Base-by-base conservation (phyloP, 2,888 invertebrate genomes). In the Erebia palarica region DNA sequence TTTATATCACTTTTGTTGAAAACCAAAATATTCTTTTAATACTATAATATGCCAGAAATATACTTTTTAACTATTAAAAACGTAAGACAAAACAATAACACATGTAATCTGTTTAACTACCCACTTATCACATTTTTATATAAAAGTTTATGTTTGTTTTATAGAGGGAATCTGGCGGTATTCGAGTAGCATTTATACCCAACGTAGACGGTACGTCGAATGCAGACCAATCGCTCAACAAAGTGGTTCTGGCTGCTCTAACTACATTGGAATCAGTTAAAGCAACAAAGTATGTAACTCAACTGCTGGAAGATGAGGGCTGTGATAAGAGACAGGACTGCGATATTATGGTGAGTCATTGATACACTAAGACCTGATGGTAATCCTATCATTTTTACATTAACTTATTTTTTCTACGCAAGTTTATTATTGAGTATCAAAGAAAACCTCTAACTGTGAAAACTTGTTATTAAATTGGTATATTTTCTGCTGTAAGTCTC, bases 171-270 rank as follows among this genome's bases (percentile, higher is more conserved):
- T 95, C 95, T 51, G 94, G 95, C 11, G 96, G 96, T 75, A 94
- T 95, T 0, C 94, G 97, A 66, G 94, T 96, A 21, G 95, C 96
- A 1, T 95, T 97, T 79, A 94, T 97, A 65, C 95, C 96, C 0
- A 97, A 97, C 81, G 94, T 95, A 7, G 92, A 94, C 58, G 94
- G 94, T 2, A 81, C 86, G 1, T 73, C 86, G 0, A 79, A 83
- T 1, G 79, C 75, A 1, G 94, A 95, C 74, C 94, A 95, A 76
- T 94, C 94, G 11, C 86, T 97, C 11, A 97, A 97, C 86, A 95
- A 95, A 81, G 93, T 96, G 42, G 95, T 95, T 9, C 85, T 97
- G 79, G 95, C 96, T 0, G 96, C 96, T 0, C 87, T 96, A 55
- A 94, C 94, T 71, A 90, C 94, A 1, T 86, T 96, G 59, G 90